These are phyloP conservation scores for Piaya cayana DNA, from an alignment of 2,113 vertebrate species.

Conservation along the genomic window DNA sequence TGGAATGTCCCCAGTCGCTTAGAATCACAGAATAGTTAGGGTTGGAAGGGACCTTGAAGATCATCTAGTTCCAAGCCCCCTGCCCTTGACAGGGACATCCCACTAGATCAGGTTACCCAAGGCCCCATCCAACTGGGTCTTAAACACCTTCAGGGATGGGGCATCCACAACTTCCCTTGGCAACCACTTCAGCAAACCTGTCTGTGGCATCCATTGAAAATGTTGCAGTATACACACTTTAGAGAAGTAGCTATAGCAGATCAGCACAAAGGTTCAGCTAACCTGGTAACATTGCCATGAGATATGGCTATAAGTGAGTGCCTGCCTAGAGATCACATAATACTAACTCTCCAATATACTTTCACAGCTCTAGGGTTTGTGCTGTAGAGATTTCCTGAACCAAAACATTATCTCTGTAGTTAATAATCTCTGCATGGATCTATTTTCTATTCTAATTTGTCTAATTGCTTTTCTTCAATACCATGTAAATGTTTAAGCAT, in stretches of 20 bases:
- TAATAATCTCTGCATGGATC: background rate
- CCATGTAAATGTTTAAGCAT: constrained; percentile 14
- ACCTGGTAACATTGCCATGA: background rate
- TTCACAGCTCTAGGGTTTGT: background rate
- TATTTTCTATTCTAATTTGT: background rate
- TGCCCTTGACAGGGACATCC: too few relatives aligned
- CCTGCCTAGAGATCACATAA: background rate
- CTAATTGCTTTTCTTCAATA: background rate
- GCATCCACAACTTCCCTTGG: too few relatives aligned
- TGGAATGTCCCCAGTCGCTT: background rate
- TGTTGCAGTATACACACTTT: background rate
- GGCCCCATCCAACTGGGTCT: too few relatives aligned
- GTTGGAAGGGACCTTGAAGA: too few relatives aligned
- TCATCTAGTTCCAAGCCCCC: too few relatives aligned
- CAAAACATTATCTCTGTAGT: background rate
- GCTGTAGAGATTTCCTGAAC: background rate
- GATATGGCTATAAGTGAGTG: background rate
- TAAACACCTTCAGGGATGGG: too few relatives aligned
- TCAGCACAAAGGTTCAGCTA: background rate
- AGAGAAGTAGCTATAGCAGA: background rate
- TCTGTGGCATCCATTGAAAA: background rate
- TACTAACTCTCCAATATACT: too few relatives aligned
- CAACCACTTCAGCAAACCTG: background rate
- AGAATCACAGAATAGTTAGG: too few relatives aligned
- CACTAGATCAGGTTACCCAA: too few relatives aligned